Base-by-base conservation (phyloP, 2,797 vertebrate species). In the Craterocephalus amniculus region DNA sequence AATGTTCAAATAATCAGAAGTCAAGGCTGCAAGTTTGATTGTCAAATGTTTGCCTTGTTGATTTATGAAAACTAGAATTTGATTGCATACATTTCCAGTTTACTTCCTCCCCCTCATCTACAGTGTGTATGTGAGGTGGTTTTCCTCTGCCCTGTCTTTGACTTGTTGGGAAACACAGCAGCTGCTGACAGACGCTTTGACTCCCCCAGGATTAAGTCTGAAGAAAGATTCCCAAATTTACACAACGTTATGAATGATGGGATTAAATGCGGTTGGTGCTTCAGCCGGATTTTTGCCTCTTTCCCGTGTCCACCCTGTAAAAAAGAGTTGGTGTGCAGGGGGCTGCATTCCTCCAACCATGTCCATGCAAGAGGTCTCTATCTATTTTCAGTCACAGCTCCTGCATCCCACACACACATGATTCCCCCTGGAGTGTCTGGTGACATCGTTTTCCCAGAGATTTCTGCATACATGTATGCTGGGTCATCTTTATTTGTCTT, bases 401-500 rank as follows among this genome's bases (percentile, higher is more conserved):
- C 87, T 89, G 87, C 64, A 0, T 86, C 85, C 88, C 88, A 89
- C 83, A 83, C 86, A 91, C 82, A 65, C 79, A 81, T 45, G 80
- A 89, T 88, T 92, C 91, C 90, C 83, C 80, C 84, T 24, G 72
- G 88, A 91, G 91, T 74, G 88, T 87, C 81, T 85, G 65, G 70
- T 71, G 60, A 78, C 81, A 80, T 87, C 63, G 83, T 80, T 90
- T 95, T 94, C 94, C 91, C 94, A 94, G 90, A 90, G 73, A 89
- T 79, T 88, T 86, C 76, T 86, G 80, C 67, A 78, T 85, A 89
- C 78, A 82, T 83, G 79, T 4, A 34, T 88, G 71, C 76, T 38
- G 67, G 84, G 80, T 87, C 73, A 38, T 88, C 87, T 87, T 87
- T 87, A 88, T 85, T 89, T 87, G 82, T 90, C 79, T 68, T 83